Evolutionary conservation across 2,797 vertebrate species (phyloP).

Genomic region (Poeciliopsis infans): DNA sequence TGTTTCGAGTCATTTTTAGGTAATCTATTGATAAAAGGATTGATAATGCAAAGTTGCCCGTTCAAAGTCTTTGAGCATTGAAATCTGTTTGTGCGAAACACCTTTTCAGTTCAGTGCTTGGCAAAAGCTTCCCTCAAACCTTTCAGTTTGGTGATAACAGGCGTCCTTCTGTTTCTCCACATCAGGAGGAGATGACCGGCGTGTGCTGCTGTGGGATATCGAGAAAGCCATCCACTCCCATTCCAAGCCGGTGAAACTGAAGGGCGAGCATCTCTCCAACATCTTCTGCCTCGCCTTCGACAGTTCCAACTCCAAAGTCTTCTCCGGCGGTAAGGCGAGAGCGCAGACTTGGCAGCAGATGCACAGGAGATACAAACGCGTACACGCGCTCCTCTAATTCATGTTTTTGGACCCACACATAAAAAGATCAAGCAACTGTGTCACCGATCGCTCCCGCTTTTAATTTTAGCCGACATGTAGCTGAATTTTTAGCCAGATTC

Average conservation of each 20-base stretch:
- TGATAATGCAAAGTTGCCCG: too few species aligned
- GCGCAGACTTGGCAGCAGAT: background rate
- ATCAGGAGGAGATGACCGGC: constrained; percentile 94
- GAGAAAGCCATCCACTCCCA: constrained; percentile 93
- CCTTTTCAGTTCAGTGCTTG: background rate
- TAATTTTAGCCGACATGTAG: background rate
- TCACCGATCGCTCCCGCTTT: background rate
- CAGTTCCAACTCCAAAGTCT: constrained; percentile 94
- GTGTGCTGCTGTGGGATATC: constrained; percentile 98
- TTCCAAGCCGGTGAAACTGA: constrained; percentile 93
- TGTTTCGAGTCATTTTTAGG: too few species aligned
- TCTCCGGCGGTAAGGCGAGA: constrained; percentile 90
- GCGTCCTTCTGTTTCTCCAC: background rate
- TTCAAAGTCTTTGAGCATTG: background rate
- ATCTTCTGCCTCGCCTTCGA: constrained; percentile 99
- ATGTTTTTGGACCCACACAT: background rate
- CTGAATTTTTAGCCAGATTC: background rate
- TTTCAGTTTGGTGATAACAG: background rate
- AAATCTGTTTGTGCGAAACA: background rate
- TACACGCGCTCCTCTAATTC: background rate
- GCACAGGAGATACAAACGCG: background rate
- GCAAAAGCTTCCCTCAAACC: background rate
- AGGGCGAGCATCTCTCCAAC: constrained; percentile 97
- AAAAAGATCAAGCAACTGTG: too few species aligned
- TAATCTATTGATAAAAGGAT: too few species aligned